Percentiles rank a stretch among this genome's conserved stretches.
Conservation (phyloP, 2,797 vertebrate genomes). For the Sandelia bainsii region DNA sequence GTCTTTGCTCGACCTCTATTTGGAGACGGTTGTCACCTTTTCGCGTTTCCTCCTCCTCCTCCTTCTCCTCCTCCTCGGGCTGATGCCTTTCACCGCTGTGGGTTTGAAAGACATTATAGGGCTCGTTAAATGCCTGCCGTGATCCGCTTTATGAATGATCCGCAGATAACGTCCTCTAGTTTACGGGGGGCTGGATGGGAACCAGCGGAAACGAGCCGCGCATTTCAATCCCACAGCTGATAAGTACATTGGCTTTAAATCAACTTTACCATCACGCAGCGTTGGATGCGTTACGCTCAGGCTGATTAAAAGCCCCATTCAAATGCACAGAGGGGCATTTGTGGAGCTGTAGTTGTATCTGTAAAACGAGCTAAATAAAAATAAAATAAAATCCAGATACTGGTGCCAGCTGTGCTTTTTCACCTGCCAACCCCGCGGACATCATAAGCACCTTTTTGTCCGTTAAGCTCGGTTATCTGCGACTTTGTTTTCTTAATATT, state of each 20-base stretch:
- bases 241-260: slow-evolving; percentile 61
- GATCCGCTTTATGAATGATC: slow-evolving; percentile 59
- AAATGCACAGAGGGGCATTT: slow-evolving; percentile 26
- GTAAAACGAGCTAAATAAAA: background rate
- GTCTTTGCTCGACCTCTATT: slow-evolving; percentile 69
- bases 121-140: slow-evolving; percentile 47
- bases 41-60: slow-evolving; percentile 27
- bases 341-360: slow-evolving; percentile 7
- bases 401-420: background rate
- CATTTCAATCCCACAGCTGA: slow-evolving; percentile 58
- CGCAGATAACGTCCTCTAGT: slow-evolving; percentile 42
- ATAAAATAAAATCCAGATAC: background rate
- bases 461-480: slow-evolving; percentile 5
- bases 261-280: slow-evolving; percentile 62
- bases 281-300: slow-evolving; percentile 12
- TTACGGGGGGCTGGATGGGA: slow-evolving; percentile 20
- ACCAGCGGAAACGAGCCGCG: slow-evolving; percentile 39
- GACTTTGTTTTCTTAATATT: background rate
- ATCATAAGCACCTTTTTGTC: background rate
- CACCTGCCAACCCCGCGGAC: slow-evolving; percentile 2
- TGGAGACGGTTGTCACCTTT: slow-evolving; percentile 57
- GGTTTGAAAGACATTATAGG: slow-evolving; percentile 45
- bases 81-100: slow-evolving; percentile 28
- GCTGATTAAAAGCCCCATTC: slow-evolving; percentile 13
- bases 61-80: slow-evolving; percentile 28